Base-by-base conservation (phyloP, 1,140 invertebrate genomes). In the Bombyx mandarina region DNA sequence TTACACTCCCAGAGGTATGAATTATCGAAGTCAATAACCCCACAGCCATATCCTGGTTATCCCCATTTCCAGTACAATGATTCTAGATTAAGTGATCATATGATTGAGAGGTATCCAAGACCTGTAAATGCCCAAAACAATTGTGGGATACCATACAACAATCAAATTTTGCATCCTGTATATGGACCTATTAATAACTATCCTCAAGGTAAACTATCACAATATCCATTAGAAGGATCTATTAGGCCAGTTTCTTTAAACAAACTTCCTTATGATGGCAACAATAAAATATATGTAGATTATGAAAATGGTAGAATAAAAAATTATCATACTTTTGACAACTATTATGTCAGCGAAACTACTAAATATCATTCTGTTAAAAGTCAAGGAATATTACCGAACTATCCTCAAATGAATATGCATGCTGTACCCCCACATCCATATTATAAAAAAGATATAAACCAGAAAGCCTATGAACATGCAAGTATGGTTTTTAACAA, bases 31-130 rank as follows among this genome's bases (percentile, higher is more conserved):
- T 49, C 73, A 61, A 52, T 80, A 35, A 75, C 68, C n/a, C 57
- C 65, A 48, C 82, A 84, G 52, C 73, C 78, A 18, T 86, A 82
- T 68, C 60, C 76, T 49, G 57, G 75, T 44, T 86, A 85, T 70
- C 72, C 77, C 47, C 77, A 79, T 53, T 63, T 79, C n/a, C 86
- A 86, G 59, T 85, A 83, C 65, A 57, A 82, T 51, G 82, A 86
- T 48, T 77, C 69, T 59, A 73, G 78, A 66, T 71, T 77, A 43
- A 56, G 68, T 60, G 79, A 82, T 57, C 68, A 78, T 61, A 63
- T 70, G 51, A 55, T 79, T 54, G 80, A 87, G 61, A 69, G 72
- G 26, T 82, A 79, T 60, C 84, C 81, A 73, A 76, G 82, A 60
- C 47, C 71, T 10, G 46, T 42, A 43, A 76, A 66, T 58, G 73